Base-by-base conservation (phyloP, 1,140 invertebrate genomes). In the Drosophila albomicans region DNA sequence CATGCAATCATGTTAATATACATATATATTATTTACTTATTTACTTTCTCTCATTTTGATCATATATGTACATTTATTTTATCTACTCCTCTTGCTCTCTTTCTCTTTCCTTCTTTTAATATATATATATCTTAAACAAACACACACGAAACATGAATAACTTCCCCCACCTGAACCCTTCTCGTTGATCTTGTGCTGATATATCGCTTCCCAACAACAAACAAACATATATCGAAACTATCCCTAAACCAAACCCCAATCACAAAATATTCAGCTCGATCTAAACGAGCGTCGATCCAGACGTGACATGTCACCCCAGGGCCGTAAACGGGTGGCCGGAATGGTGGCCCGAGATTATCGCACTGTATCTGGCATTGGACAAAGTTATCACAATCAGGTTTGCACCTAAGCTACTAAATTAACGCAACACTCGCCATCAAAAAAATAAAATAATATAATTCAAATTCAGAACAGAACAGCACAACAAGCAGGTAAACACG, bases 231-330 rank as follows among this genome's bases (percentile, higher is more conserved):
- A 54, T 25, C 38, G 56, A 65, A 35, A 56, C 20, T 35, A 58
- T 28, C 15, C 20, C 20, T 25, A 25, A 25, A 25, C 20, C 15
- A 67, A 57, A 52, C 38, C 32, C 54, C 32, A 41, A 66, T 77
- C 46, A 65, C 63, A 71, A 69, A 48, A 78, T 25, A 25, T 82
- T 75, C 79, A 93, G 92, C 76, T 92, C 71, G 92, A 93, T 80
- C 81, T 92, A 74, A 81, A 91, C 81, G 92, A 93, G 58, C 92
- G 94, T 76, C 93, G 93, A 66, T 94, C 94, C 71, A 94, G 96
- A 78, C 94, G 96, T 78, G 96, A 97, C 85, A 96, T 96, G 94
- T 96, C 96, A 61, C 96, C 96, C 8, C 95, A 96, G 78, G 95
- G 95, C 77, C 94, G 96, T 68, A 95, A 96, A 91, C 93, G 95